A percentile compares a stretch with the other conserved stretches of the same genome.
Conservation (phyloP, 2,797 vertebrate genomes). For the Ptychadena robeensis region DNA sequence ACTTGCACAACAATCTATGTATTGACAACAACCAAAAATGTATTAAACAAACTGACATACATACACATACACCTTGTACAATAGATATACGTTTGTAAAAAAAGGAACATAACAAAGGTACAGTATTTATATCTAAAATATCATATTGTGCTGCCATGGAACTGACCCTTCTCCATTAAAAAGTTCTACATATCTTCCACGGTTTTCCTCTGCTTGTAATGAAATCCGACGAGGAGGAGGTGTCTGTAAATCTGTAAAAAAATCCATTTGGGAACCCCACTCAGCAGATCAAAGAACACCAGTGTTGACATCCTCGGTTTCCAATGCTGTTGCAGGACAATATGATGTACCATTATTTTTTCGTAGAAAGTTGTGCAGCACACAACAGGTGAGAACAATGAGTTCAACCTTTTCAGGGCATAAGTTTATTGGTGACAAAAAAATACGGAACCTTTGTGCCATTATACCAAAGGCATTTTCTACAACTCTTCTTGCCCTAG, state of each 20-base stretch:
- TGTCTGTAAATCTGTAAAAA: background rate
- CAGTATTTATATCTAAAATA: too few relatives aligned
- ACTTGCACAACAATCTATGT: too few relatives aligned
- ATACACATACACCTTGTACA: too few relatives aligned
- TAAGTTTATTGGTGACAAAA: slow-evolving; percentile 6
- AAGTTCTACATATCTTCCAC: background rate
- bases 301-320: background rate
- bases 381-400: too few relatives aligned
- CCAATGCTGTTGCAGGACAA: background rate
- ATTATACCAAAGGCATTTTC: slow-evolving; percentile 26
- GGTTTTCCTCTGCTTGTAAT: background rate
- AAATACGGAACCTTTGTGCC: slow-evolving; percentile 6
- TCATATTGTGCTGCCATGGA: slow-evolving; percentile 25
- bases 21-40: too few relatives aligned
- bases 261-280: background rate
- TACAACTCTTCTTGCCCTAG: too few relatives aligned
- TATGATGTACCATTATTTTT: background rate
- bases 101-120: too few relatives aligned
- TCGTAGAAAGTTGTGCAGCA: slow-evolving; percentile 21
- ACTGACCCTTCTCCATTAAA: slow-evolving; percentile 5
- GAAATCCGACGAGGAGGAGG: background rate
- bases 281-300: slow-evolving; percentile 2
- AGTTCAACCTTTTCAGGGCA: slow-evolving; percentile 6
- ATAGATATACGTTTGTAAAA: too few relatives aligned
- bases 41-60: too few relatives aligned